Percentiles rank a stretch among this genome's conserved stretches.
Conservation (phyloP, 1,140 invertebrate species). For the Brachionus manjavacas region DNA sequence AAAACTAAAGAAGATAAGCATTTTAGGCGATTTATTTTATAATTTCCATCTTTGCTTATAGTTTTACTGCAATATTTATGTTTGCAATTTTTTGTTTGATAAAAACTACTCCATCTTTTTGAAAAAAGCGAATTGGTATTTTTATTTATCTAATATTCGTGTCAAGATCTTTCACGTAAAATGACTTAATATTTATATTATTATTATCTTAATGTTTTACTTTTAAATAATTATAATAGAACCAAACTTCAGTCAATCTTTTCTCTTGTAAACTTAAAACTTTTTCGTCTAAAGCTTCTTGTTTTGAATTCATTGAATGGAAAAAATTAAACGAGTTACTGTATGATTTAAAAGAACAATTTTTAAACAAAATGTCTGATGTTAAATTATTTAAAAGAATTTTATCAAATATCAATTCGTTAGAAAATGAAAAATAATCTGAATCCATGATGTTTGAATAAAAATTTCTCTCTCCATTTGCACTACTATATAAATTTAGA, state of each 20-base stretch:
- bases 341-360: neutral
- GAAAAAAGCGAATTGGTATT: neutral
- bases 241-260: neutral
- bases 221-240: neutral
- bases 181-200: neutral
- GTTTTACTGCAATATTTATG: neutral
- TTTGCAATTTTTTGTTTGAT: neutral
- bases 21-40: neutral
- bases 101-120: neutral
- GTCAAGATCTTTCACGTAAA: neutral
- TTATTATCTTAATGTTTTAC: neutral
- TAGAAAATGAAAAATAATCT: neutral
- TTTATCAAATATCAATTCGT: neutral
- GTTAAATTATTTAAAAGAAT: neutral
- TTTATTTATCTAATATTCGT: neutral
- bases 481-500: neutral
- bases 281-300: neutral
- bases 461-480: neutral
- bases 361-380: neutral
- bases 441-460: neutral
- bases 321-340: neutral
- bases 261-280: neutral
- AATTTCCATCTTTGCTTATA: neutral
- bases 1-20: neutral
- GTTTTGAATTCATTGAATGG: neutral